Conservation (phyloP, 2,888 invertebrate species). For the Aplocera efformata region DNA sequence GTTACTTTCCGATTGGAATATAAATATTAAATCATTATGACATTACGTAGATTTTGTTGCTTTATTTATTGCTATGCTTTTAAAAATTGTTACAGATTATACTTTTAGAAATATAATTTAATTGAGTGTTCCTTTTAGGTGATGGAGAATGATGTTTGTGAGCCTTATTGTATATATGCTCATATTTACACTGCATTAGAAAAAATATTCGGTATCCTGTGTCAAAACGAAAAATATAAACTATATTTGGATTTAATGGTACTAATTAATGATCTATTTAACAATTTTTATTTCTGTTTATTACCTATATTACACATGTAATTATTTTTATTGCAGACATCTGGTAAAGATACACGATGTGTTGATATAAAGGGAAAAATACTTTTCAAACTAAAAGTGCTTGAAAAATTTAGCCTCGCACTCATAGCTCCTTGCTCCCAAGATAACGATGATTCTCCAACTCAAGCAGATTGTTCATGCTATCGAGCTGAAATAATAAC, state of each 20-base stretch:
- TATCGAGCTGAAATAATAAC: conserved; percentile 50
- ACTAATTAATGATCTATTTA: no score
- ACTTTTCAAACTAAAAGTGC: conserved; percentile 63
- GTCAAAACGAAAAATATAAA: conserved; percentile 66
- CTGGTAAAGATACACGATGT: conserved; percentile 58
- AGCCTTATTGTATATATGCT: conserved; percentile 71
- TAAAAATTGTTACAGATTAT: background rate
- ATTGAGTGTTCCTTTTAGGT: conserved; percentile 58
- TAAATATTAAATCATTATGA: no score
- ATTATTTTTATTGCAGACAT: conserved; percentile 49
- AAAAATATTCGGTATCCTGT: conserved; percentile 64
- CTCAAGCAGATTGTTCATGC: conserved; percentile 50
- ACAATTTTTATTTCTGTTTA: background rate
- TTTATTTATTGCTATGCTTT: no score
- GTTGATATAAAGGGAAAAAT: conserved; percentile 70
- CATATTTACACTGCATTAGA: conserved; percentile 71
- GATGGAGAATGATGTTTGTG: conserved; percentile 70
- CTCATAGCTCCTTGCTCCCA: conserved; percentile 64
- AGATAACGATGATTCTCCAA: conserved; percentile 31
- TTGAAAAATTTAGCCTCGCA: conserved; percentile 68
- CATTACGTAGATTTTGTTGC: no score
- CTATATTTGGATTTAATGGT: conserved; percentile 65
- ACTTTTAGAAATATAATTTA: no score
- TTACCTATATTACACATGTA: no score
- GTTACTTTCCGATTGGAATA: no score